Base-by-base conservation (phyloP, 1,140 invertebrate species). In the Acromyrmex heyeri region DNA sequence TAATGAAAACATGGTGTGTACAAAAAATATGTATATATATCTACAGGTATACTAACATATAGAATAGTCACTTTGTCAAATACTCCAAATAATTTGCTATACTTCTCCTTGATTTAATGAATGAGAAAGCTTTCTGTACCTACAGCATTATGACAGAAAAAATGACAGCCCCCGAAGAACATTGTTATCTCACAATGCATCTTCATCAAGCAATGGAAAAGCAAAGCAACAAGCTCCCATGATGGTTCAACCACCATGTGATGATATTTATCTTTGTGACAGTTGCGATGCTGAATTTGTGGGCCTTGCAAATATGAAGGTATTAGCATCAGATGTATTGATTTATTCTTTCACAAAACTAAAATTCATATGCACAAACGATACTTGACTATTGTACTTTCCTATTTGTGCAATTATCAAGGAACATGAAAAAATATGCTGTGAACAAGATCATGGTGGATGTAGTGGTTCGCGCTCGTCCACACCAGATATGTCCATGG, bases 201-300 rank as follows among this genome's bases (percentile, higher is more conserved):
- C 83, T 18, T 87, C 88, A n/a, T 92, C 91, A 50, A 93, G 94
- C 73, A 94, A 90, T 38, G 91, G 93, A 69, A 94, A 94, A 89
- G 86, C 90, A 50, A 94, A 93, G 87, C 94, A 94, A 82, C 92
- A 94, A 61, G 85, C 92, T 34, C 81, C 93, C 44, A 91, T 94
- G 85, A 96, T 96, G 92, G 95, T 96, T 61, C 96, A 96, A 88
- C 96, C 96, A 70, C 94, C 95, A 2, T 93, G 93, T 1, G 95
- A 96, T 65, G 97, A 97, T 91, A 97, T 97, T 89, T 97, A 97
- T 93, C 94, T 97, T 12, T 97, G 97, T 92, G 97, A 97, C 89
- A 97, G 97, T 91, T 97, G 97, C 93, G 97, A 97, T 94, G 97
- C 96, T 21, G 96, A 96, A 93, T 95, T 96, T 62, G 93, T 96